phyloP scores from a whole-genome alignment of 1,140 invertebrate genomes.

The Coenobita brevimanus region DNA sequence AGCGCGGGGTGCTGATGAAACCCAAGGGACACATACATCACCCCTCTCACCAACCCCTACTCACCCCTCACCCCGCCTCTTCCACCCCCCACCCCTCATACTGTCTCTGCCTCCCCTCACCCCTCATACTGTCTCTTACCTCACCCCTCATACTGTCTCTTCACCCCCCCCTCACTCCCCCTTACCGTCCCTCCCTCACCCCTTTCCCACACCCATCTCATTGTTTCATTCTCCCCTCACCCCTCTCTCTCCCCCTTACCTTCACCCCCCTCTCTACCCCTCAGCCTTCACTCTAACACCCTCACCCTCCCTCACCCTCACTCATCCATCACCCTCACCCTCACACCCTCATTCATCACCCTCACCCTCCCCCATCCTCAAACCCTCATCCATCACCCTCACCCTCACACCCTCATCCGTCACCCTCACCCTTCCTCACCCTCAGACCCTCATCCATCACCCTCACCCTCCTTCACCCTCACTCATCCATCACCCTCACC shows the following conservation, averaged over 20 bases:
- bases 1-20: conserved; percentile 26
- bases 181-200: too few relatives aligned
- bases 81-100: neutral
- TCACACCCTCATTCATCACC: neutral
- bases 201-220: too few relatives aligned
- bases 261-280: too few relatives aligned
- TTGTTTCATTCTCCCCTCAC: too few relatives aligned
- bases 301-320: too few relatives aligned
- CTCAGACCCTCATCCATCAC: neutral
- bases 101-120: neutral
- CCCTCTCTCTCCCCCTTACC: too few relatives aligned
- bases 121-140: neutral
- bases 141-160: neutral
- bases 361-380: neutral
- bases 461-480: neutral
- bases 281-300: too few relatives aligned
- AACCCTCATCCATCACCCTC: neutral
- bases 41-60: neutral
- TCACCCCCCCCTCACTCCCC: too few relatives aligned
- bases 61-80: neutral
- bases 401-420: neutral
- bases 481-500: too few relatives aligned
- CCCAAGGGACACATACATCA: conserved; percentile 22
- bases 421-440: neutral
- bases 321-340: too few relatives aligned